Evolutionary conservation across 2,797 vertebrate species (phyloP).

Genomic region (Acanthornis magna): DNA sequence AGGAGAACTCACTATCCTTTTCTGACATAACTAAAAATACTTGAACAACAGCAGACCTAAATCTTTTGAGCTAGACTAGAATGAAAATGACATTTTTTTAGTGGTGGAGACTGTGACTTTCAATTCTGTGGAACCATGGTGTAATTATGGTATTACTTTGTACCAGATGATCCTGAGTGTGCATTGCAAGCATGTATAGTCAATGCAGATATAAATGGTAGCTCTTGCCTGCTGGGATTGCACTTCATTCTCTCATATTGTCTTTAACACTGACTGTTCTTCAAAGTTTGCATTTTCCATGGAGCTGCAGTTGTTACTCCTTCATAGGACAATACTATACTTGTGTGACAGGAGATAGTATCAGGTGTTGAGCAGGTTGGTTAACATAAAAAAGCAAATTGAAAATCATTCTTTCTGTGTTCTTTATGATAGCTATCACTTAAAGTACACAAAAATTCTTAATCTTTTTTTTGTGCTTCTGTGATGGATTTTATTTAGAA

Average conservation of each 20-base stretch:
- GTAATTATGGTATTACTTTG: neutral
- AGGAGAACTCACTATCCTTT: neutral
- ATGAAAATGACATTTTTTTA: neutral
- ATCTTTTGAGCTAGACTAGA: neutral
- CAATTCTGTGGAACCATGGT: neutral
- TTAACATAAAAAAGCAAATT: neutral
- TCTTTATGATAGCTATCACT: neutral
- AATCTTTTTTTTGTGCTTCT: neutral
- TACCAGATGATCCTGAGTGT: neutral
- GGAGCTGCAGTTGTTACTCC: neutral
- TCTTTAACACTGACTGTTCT: neutral
- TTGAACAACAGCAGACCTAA: neutral
- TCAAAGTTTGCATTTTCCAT: neutral
- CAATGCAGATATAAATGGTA: neutral
- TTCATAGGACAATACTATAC: neutral
- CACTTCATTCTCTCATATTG: neutral
- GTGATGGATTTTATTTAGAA: neutral
- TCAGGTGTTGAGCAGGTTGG: neutral
- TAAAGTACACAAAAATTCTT: neutral
- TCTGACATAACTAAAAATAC: neutral
- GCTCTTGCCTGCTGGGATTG: neutral
- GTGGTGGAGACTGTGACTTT: neutral
- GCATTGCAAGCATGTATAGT: neutral
- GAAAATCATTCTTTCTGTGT: neutral
- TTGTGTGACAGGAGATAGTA: neutral